Evolutionary conservation across 2,888 invertebrate genomes (phyloP).

Genomic region (Galerucella pusilla): DNA sequence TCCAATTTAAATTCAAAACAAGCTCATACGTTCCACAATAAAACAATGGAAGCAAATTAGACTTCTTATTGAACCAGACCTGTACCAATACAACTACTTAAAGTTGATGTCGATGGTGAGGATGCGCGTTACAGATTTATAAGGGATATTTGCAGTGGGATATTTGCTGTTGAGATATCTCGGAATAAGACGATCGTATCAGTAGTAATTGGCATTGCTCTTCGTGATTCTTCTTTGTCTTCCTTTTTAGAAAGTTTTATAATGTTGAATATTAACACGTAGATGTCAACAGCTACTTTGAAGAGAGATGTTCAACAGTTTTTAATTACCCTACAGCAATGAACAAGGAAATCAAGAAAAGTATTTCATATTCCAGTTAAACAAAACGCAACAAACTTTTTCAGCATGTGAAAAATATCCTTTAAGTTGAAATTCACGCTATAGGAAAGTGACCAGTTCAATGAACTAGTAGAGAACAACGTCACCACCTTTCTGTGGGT

Average conservation of each 20-base stretch:
- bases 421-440: too few relatives aligned
- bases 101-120: slow-evolving; percentile 34
- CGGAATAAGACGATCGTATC: slow-evolving; percentile 29
- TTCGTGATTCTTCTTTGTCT: slow-evolving; percentile 28
- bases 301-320: not conserved
- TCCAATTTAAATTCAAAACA: too few relatives aligned
- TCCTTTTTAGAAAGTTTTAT: slow-evolving; percentile 28
- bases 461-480: too few relatives aligned
- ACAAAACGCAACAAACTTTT: too few relatives aligned
- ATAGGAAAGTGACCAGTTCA: too few relatives aligned
- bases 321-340: not conserved
- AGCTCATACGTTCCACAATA: not conserved
- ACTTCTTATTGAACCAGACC: slow-evolving; percentile 2
- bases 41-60: not conserved
- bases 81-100: slow-evolving; percentile 14
- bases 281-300: not conserved
- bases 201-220: slow-evolving; percentile 30
- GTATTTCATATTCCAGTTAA: too few relatives aligned
- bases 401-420: too few relatives aligned
- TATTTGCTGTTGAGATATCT: slow-evolving; percentile 30
- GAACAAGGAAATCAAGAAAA: too few relatives aligned
- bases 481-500: too few relatives aligned
- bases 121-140: slow-evolving; percentile 47
- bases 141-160: slow-evolving; percentile 43
- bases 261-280: slow-evolving; percentile 12